phyloP scores from a whole-genome alignment of 2,113 vertebrate genomes.

The Semnopithecus entellus region DNA sequence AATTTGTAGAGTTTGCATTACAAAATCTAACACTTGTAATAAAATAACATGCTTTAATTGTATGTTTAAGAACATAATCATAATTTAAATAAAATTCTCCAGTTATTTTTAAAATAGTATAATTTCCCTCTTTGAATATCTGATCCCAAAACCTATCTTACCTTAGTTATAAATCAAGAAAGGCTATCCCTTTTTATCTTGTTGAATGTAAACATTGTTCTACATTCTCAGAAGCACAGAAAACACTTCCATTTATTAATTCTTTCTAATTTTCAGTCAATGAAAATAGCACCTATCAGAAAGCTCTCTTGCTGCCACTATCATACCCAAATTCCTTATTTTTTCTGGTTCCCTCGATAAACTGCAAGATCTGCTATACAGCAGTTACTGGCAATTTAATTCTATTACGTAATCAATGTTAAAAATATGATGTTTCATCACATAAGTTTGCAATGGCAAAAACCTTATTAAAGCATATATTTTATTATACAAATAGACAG shows the following conservation, averaged over 20 bases:
- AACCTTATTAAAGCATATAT: background rate
- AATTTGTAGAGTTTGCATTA: background rate
- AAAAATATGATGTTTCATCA: background rate
- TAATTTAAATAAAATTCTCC: slow-evolving; percentile 14
- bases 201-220: background rate
- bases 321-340: background rate
- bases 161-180: background rate
- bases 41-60: background rate
- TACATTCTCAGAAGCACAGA: slow-evolving; percentile 15
- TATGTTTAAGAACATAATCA: background rate
- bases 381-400: background rate
- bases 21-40: background rate
- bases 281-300: background rate
- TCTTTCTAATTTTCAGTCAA: background rate
- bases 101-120: background rate
- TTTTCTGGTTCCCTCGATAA: background rate
- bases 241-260: background rate
- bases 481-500: background rate
- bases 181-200: background rate
- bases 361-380: background rate
- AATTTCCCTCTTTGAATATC: background rate
- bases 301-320: background rate
- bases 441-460: background rate
- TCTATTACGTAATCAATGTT: background rate
- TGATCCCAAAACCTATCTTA: background rate